Evolutionary conservation across 1,140 invertebrate genomes (phyloP).

Genomic region (Macrosteles quadrilineatus): DNA sequence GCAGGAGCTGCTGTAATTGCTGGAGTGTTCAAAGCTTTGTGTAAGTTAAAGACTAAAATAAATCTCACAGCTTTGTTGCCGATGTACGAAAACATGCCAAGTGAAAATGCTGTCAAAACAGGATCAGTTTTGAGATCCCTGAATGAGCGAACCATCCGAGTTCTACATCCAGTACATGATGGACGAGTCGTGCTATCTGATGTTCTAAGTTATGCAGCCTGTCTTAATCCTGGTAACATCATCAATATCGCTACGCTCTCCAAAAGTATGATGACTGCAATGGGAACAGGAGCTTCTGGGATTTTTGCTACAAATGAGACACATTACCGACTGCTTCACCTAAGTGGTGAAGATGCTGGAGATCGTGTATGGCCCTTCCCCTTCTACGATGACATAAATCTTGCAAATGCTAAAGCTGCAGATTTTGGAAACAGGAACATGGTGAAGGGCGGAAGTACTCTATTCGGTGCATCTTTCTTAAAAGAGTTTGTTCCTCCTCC

Average conservation of each 20-base stretch:
- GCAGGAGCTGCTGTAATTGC: slow-evolving; percentile 80
- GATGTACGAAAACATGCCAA: slow-evolving; percentile 85
- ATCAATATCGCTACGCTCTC: slow-evolving; percentile 70
- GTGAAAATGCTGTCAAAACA: slow-evolving; percentile 78
- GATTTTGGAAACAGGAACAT: slow-evolving; percentile 1
- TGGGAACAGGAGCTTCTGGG: slow-evolving; percentile 57
- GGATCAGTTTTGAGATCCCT: slow-evolving; percentile 80
- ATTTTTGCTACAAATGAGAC: slow-evolving; percentile 57
- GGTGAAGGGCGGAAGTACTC: slow-evolving; percentile 13
- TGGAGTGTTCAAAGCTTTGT: slow-evolving; percentile 68
- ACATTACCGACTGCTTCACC: slow-evolving; percentile 53
- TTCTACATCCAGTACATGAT: slow-evolving; percentile 89
- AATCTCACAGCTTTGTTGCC: slow-evolving; percentile 76
- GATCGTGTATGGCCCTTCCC: slow-evolving; percentile 68
- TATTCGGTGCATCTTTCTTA: slow-evolving; percentile 55
- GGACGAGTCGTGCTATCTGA: slow-evolving; percentile 86
- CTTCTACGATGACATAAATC: slow-evolving; percentile 57
- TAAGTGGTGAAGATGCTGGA: slow-evolving; percentile 57
- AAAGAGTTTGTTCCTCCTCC: slow-evolving; percentile 56
- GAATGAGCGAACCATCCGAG: slow-evolving; percentile 82
- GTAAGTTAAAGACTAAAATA: slow-evolving; percentile 67
- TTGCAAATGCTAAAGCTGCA: slow-evolving; percentile 48
- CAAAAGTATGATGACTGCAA: slow-evolving; percentile 4
- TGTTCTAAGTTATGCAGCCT: slow-evolving; percentile 76
- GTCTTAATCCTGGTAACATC: slow-evolving; percentile 64